Evolutionary conservation across 2,113 vertebrate genomes (phyloP), one percentile per base, ranked within the genome.

Genomic region (Lates calcarifer): DNA sequence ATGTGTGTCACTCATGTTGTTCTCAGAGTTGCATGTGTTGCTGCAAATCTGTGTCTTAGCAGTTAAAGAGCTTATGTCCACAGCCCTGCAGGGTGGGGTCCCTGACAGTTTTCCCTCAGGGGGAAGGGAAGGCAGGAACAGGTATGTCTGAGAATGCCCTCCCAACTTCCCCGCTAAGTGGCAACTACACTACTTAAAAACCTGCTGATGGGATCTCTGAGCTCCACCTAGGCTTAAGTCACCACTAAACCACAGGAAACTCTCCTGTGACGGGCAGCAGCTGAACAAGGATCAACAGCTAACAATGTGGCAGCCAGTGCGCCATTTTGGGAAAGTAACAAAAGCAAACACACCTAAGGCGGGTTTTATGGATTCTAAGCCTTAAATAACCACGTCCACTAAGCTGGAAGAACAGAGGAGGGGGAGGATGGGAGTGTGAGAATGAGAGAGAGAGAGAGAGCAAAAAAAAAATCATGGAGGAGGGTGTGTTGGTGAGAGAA

Each of bases 261-360:
- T 33, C 26, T 51, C 71, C 62, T 73, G 71, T 49, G 79, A 77
- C n/a, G 80, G 87, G 62, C 87, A 82, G 88, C 28, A 81, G 90
- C 90, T 86, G 83, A 84, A 28, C 71, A 0, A 18, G 82, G 88
- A 90, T 92, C 89, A 85, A 22, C 78, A 24, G 82, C 84, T 66
- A 60, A 79, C 87, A 83, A 89, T 82, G 88, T 83, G 82, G 77
- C 89, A 79, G 77, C 77, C 79, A 62, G 53, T 56, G 78, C 82
- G 37, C 61, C 82, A 39, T 86, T 92, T 91, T 88, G 89, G 87
- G 83, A 87, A 79, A 66, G 90, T 63, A 89, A 92, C 92, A 91
- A 93, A 93, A 89, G 90, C 88, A 93, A 91, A 93, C 92, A 90
- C 88, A 89, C 90, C 92, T 85, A 84, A 87, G 91, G 87, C 87